Evolutionary conservation across 2,797 vertebrate species (phyloP), one percentile per base, ranked within the genome.

Genomic region (Lacerta agilis): DNA sequence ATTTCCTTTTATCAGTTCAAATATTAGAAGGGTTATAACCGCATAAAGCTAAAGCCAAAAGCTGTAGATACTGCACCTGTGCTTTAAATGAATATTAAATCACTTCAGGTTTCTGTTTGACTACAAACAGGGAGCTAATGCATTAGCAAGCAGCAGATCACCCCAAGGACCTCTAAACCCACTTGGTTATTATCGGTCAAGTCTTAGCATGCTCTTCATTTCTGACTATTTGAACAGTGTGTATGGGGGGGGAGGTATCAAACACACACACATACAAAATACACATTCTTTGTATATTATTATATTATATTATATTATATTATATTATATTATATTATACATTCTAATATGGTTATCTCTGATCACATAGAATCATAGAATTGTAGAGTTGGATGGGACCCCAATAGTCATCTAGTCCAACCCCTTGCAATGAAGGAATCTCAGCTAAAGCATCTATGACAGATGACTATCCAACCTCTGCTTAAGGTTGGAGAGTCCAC

Each of bases 1-100:
- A n/a, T 72, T 89, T 86, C 4, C 73, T 91, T 87, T 83, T 79
- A 79, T 87, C 41, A 76, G 6, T 5, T 92, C 27, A 89, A 91
- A 91, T 89, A 85, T 82, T 87, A 79, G 23, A 41, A 45, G 0
- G 85, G 23, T 78, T 92, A 45, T 64, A 2, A 80, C 5, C 1
- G 38, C 0, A 67, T 45, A 89, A 86, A 91, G 73, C 66, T 79
- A 80, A 83, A 79, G 0, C 1, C 20, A 85, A 87, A 33, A 82
- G 49, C 4, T 67, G 20, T 36, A 82, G 79, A 67, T 88, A 86
- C 1, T 1, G 18, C 43, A 89, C 0, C 5, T 83, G 0, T 90
- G 55, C 36, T 90, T 85, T 86, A 81, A 92, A 90, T 1, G 2
- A 86, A 83, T 29, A 77, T 6, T 73, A 90, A 90, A 81, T 88